These are phyloP conservation scores for Spea bombifrons DNA, from an alignment of 2,113 vertebrate species.

Conservation along the genomic window DNA sequence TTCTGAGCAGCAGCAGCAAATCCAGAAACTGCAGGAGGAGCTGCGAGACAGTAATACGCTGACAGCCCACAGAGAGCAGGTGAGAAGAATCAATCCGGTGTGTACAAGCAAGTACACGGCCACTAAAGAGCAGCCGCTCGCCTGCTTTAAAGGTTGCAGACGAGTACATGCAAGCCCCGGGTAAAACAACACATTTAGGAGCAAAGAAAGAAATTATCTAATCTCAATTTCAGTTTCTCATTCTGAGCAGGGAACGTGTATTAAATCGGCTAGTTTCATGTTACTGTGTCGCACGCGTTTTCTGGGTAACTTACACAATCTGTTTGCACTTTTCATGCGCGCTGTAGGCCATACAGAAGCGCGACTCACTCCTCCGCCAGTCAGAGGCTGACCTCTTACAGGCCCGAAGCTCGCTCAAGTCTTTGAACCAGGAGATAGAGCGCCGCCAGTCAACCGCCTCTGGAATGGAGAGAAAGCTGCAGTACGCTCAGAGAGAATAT, in stretches of 20 bases:
- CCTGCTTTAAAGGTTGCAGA: no score
- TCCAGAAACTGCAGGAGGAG: conserved; percentile 58
- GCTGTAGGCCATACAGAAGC: conserved; percentile 61
- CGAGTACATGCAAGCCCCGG: no score
- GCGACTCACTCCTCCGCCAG: conserved; percentile 57
- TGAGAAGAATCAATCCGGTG: conserved; percentile 25
- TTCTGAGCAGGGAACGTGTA: no score
- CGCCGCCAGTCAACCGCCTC: conserved; percentile 43
- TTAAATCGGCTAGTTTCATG: no score
- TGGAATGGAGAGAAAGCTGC: conserved; percentile 52
- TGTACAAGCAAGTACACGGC: no score
- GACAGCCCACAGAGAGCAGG: conserved; percentile 59
- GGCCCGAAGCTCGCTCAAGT: conserved; percentile 52
- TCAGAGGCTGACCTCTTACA: conserved; percentile 60
- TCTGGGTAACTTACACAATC: not conserved
- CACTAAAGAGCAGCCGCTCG: no score
- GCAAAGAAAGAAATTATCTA: no score
- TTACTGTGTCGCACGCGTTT: no score
- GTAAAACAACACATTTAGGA: no score
- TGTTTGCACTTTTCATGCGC: not conserved
- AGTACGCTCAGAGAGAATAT: conserved; percentile 53
- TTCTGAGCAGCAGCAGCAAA: conserved; percentile 50
- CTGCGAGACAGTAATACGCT: conserved; percentile 56
- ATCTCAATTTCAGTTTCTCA: no score
- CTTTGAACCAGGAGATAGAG: conserved; percentile 57